Percentiles rank a stretch among this genome's conserved stretches.
phyloP scores from a whole-genome alignment of 2,113 vertebrate genomes.

The Acrocephalus kingi region DNA sequence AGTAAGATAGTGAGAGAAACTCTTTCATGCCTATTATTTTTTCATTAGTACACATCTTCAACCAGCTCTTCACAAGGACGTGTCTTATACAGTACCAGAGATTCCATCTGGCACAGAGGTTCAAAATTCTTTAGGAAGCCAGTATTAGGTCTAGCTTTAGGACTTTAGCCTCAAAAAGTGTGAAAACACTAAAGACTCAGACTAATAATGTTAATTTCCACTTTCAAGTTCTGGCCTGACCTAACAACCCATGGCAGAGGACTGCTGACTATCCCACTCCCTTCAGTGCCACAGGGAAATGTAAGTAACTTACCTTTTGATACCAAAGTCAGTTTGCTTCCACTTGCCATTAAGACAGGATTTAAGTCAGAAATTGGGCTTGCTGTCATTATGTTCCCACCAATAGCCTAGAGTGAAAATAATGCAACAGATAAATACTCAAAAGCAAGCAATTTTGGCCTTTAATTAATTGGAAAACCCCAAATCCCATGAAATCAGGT shows the following conservation, averaged over 20 bases:
- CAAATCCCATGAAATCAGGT: neutral
- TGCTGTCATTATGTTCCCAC: conserved; percentile 97
- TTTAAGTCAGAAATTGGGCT: conserved; percentile 98
- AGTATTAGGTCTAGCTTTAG: neutral
- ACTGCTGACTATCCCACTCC: neutral
- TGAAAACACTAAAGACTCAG: neutral
- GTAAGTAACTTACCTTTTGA: conserved; percentile 78
- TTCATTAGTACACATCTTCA: neutral
- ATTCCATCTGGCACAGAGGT: neutral
- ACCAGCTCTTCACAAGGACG: neutral
- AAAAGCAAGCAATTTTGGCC: neutral
- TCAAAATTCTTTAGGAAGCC: neutral
- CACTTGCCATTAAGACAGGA: conserved; percentile 90
- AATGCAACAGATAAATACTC: neutral
- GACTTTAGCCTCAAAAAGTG: neutral
- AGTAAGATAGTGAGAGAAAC: neutral
- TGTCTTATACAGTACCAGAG: neutral
- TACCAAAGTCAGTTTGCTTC: conserved; percentile 82
- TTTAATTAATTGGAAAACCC: neutral
- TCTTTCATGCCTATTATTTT: neutral
- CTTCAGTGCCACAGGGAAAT: neutral
- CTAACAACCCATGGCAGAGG: neutral
- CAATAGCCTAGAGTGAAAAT: conserved; percentile 80
- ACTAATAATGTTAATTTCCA: neutral
- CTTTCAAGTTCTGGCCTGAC: neutral